These are phyloP conservation scores for Pristionchus exspectatus DNA, from an alignment of 2,888 invertebrate species.

Conservation along the genomic window DNA sequence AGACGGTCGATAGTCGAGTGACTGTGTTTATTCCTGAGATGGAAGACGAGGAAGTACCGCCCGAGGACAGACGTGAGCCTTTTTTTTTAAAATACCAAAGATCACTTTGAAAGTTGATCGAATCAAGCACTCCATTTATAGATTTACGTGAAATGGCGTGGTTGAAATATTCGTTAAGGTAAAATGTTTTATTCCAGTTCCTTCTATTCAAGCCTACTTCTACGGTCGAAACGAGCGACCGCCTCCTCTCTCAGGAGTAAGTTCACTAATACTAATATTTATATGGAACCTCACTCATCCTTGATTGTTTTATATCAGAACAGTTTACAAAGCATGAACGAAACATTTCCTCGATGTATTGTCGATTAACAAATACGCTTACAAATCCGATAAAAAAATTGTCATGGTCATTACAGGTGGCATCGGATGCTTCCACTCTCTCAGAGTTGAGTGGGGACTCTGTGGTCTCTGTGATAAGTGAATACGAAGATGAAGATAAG, in stretches of 20 bases:
- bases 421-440: constrained; percentile 2
- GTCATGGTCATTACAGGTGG: neutral
- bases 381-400: too few relatives aligned
- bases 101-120: neutral
- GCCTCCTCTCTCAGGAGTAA: neutral
- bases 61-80: neutral
- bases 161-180: neutral
- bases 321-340: neutral
- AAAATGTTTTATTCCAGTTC: neutral
- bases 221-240: constrained; percentile 9
- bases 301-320: too few relatives aligned
- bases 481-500: constrained; percentile 26
- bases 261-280: neutral
- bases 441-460: neutral
- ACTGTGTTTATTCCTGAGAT: constrained; percentile 6
- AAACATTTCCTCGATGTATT: neutral
- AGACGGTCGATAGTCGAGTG: constrained; percentile 19
- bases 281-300: too few relatives aligned
- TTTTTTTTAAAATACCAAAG: neutral
- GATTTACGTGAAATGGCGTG: too few relatives aligned
- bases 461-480: neutral
- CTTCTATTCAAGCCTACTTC: constrained; percentile 34
- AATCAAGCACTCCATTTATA: too few relatives aligned
- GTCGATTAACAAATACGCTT: neutral
- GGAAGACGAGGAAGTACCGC: neutral